Conservation (phyloP, 2,113 vertebrate genomes). For the Oreochromis spilurus region DNA sequence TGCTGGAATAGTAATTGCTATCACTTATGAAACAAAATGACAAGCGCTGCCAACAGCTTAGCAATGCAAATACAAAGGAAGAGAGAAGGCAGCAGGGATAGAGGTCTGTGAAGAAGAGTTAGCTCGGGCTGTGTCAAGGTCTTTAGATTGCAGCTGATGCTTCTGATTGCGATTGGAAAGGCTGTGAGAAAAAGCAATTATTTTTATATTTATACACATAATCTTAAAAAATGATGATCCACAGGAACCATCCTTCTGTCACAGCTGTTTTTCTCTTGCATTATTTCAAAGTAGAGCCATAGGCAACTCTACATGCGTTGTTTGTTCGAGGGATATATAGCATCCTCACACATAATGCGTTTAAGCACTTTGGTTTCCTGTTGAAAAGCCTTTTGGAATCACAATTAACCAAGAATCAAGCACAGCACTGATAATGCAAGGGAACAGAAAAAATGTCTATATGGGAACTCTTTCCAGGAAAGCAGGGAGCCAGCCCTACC, state of each 20-base stretch:
- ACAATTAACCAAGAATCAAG: not conserved
- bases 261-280: not conserved
- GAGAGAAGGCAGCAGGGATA: not conserved
- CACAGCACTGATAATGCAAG: not conserved
- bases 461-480: not conserved
- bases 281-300: not conserved
- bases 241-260: not conserved
- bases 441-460: not conserved
- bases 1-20: slow-evolving; percentile 59
- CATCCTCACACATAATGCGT: not conserved
- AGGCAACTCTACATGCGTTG: not conserved
- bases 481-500: not conserved
- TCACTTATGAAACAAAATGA: slow-evolving; percentile 62
- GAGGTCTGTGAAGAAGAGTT: not conserved
- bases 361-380: not conserved
- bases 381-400: not conserved
- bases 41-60: slow-evolving; percentile 46
- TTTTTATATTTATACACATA: not conserved
- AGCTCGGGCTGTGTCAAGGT: not conserved
- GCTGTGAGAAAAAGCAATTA: not conserved
- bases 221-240: not conserved
- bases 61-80: slow-evolving; percentile 40
- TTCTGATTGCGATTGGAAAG: not conserved
- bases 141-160: not conserved
- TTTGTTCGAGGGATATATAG: not conserved